These are phyloP conservation scores for Strix uralensis DNA, from an alignment of 2,113 vertebrate species.

Conservation along the genomic window DNA sequence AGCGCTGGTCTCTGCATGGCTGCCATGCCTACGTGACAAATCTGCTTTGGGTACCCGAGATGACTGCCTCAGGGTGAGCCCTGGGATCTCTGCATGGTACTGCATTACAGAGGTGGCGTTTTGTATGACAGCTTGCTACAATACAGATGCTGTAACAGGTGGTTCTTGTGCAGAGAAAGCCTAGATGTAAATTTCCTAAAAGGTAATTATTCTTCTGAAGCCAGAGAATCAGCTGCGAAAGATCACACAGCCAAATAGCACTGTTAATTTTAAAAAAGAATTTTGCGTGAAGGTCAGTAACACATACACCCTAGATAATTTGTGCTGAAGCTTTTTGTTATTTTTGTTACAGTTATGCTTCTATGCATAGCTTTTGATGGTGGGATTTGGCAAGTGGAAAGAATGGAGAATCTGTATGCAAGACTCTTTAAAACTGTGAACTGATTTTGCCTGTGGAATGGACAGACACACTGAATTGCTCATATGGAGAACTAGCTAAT, in stretches of 20 bases:
- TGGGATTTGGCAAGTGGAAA: neutral
- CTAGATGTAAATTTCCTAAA: neutral
- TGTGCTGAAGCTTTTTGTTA: neutral
- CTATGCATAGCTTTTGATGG: neutral
- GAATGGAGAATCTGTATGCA: neutral
- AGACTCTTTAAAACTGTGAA: neutral
- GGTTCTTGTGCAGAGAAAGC: neutral
- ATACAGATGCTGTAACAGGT: neutral
- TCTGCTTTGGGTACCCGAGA: neutral
- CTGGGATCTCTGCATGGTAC: neutral
- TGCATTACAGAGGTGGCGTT: neutral
- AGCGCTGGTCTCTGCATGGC: neutral
- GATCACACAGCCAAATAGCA: neutral
- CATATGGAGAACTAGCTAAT: neutral
- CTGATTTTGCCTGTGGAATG: neutral
- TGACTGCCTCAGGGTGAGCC: neutral
- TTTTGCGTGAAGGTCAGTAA: neutral
- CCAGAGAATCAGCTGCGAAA: neutral
- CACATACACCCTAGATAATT: neutral
- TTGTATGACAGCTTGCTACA: neutral
- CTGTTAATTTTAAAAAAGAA: neutral
- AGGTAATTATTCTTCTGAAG: neutral
- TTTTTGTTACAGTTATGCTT: neutral
- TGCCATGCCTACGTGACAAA: neutral
- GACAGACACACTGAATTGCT: neutral